Percentiles rank a stretch among this genome's conserved stretches.
Conservation (phyloP, 2,888 invertebrate species). For the Leptopilina syphax region DNA sequence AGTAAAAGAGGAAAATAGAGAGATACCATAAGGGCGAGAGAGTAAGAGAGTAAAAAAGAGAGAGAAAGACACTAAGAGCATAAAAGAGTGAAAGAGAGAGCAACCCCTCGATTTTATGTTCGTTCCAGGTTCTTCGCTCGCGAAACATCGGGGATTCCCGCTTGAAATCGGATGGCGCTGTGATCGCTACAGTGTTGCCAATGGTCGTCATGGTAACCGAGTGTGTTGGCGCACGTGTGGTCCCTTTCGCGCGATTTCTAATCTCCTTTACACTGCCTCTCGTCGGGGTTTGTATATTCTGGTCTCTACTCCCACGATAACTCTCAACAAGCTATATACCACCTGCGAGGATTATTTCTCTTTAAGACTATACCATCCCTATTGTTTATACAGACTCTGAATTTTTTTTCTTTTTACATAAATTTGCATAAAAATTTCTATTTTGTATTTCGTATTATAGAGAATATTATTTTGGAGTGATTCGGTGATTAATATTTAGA, state of each 20-base stretch:
- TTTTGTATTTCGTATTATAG: no score
- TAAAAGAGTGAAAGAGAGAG: no score
- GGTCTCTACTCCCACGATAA: constrained; percentile 2
- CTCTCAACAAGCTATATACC: no score
- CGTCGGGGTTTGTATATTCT: no score
- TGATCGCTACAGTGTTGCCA: neutral
- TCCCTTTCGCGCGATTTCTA: constrained; percentile 32
- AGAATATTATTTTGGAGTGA: no score
- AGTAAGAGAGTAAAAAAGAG: no score
- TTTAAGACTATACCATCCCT: neutral
- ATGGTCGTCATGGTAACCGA: constrained; percentile 16
- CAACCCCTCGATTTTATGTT: neutral
- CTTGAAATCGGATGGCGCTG: neutral
- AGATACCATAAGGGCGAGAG: no score
- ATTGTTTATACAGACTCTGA: neutral
- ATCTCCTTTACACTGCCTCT: neutral
- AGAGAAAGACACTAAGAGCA: no score
- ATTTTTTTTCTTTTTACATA: no score
- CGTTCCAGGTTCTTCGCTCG: neutral
- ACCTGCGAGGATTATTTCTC: neutral
- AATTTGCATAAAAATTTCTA: no score
- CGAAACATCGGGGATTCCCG: constrained; percentile 30
- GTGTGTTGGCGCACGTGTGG: constrained; percentile 19
- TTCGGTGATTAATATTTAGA: no score
- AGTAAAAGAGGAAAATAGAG: no score